These are phyloP conservation scores for Catalaphyllia jardinei DNA, from an alignment of 64 coral and sea anemone species.

Conservation along the genomic window DNA sequence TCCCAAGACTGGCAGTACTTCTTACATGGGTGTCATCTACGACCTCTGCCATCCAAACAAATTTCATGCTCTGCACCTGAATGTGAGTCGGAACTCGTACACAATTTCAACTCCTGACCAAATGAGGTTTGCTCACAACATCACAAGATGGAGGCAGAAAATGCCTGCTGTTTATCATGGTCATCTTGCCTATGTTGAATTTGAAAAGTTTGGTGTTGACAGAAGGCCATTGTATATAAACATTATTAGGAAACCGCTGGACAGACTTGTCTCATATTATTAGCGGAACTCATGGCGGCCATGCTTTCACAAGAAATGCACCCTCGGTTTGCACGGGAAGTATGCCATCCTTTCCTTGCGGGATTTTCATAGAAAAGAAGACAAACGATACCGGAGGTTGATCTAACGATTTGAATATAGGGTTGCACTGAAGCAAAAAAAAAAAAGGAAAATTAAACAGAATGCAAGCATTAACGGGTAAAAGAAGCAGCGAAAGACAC, in stretches of 20 bases:
- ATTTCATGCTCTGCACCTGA: constrained; percentile 86
- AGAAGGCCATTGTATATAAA: constrained; percentile 86
- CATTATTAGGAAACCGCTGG: constrained; percentile 83
- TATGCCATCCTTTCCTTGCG: no score
- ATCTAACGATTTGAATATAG: no score
- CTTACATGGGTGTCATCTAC: constrained; percentile 93
- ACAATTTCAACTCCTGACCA: constrained; percentile 85
- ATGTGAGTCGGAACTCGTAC: constrained; percentile 76
- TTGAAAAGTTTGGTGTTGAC: constrained; percentile 72
- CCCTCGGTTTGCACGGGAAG: no score
- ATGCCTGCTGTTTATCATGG: constrained; percentile 95
- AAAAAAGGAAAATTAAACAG: no score
- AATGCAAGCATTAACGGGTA: no score
- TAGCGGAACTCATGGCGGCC: no score
- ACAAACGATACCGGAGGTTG: no score
- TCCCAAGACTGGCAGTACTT: constrained; percentile 96
- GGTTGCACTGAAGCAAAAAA: no score
- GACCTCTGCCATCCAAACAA: constrained; percentile 71
- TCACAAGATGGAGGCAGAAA: constrained; percentile 79
- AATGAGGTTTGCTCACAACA: constrained; percentile 80
- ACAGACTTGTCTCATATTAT: constrained; percentile 96
- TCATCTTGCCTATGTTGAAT: constrained; percentile 89
- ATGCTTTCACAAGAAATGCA: no score
- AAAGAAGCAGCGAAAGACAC: no score
- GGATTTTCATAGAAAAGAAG: no score